Evolutionary conservation across 1,140 invertebrate species (phyloP).

Genomic region (Polyergus mexicanus): DNA sequence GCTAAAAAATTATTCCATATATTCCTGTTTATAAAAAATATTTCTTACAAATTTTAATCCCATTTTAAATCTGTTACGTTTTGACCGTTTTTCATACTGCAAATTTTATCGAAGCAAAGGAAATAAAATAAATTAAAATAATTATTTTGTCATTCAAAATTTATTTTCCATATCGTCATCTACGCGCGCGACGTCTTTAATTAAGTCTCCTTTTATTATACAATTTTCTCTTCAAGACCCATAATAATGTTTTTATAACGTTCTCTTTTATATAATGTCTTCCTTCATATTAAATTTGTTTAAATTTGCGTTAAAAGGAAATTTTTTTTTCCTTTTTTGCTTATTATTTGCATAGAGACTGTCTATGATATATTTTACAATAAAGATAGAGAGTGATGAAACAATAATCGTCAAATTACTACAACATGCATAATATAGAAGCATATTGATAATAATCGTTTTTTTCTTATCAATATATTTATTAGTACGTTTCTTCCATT

Average conservation of each 20-base stretch:
- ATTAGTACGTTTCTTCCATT: neutral
- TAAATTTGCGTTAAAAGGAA: conserved; percentile 46
- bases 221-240: conserved; percentile 28
- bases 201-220: conserved; percentile 15
- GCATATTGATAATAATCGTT: neutral
- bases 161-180: neutral
- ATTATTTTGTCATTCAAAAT: conserved; percentile 13
- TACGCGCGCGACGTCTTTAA: neutral
- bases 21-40: neutral
- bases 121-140: conserved; percentile 1
- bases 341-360: conserved; percentile 15
- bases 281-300: conserved; percentile 1
- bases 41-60: neutral
- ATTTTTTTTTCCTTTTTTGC: neutral
- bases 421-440: neutral
- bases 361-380: neutral
- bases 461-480: neutral
- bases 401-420: neutral
- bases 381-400: neutral
- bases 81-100: neutral
- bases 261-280: neutral
- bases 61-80: neutral
- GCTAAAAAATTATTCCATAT: neutral
- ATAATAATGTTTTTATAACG: conserved; percentile 37
- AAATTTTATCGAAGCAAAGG: neutral